Conservation (phyloP, 2,888 invertebrate species). For the Drosophila putrida region DNA sequence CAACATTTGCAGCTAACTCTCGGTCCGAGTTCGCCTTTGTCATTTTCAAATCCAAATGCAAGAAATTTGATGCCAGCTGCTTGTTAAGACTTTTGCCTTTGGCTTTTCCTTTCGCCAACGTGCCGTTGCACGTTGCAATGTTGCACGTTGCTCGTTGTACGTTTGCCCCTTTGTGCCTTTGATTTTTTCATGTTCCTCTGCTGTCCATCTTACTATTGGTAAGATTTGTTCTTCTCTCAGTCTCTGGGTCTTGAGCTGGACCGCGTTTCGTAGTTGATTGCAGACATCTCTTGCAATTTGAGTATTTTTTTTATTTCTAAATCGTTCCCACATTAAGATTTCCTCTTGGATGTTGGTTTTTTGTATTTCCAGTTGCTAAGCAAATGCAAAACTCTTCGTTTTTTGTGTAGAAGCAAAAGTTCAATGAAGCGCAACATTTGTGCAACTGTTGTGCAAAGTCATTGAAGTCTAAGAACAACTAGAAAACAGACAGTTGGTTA, state of each 20-base stretch:
- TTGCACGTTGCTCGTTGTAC: conserved; percentile 17
- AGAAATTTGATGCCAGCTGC: conserved; percentile 78
- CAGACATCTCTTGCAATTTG: conserved; percentile 49
- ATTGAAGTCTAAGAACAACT: conserved; percentile 16
- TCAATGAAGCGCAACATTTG: conserved; percentile 44
- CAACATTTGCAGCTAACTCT: conserved; percentile 14
- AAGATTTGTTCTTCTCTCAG: conserved; percentile 26
- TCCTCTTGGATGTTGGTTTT: conserved; percentile 16
- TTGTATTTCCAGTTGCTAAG: conserved; percentile 3
- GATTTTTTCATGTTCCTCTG: conserved; percentile 17
- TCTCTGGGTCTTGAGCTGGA: conserved; percentile 32
- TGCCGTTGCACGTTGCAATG: conserved; percentile 30
- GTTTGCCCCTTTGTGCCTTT: conserved; percentile 18
- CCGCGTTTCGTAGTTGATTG: conserved; percentile 51
- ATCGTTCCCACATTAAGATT: conserved; percentile 69
- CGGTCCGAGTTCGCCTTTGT: conserved; percentile 58
- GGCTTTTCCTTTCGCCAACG: conserved; percentile 27
- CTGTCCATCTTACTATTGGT: conserved; percentile 9
- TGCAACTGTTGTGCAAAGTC: conserved; percentile 38
- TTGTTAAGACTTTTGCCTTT: conserved; percentile 64
- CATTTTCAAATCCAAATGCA: conserved; percentile 73
- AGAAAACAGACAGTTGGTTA: conserved; percentile 23
- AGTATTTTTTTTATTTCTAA: conserved; percentile 14
- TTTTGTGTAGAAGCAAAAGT: conserved; percentile 23
- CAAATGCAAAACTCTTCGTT: conserved; percentile 61